Conservation (phyloP, 1,140 invertebrate species). For the Pseudomyrmex cubaensis region DNA sequence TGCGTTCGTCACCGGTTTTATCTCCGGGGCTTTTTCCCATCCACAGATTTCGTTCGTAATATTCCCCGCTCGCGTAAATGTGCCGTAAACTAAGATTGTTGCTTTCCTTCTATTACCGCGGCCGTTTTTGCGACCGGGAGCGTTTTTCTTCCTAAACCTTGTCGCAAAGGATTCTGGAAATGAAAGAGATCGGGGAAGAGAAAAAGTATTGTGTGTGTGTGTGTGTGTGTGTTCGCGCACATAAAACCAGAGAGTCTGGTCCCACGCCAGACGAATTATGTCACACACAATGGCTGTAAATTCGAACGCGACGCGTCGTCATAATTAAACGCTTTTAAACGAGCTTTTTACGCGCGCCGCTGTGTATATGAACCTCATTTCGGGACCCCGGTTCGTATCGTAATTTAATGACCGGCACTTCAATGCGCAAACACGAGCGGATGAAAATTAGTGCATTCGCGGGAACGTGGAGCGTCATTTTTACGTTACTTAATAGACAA, state of each 20-base stretch:
- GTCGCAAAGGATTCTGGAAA: conserved; percentile 24
- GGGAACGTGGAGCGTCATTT: not conserved
- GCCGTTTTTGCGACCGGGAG: not conserved
- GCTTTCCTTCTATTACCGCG: conserved; percentile 19
- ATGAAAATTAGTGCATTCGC: not conserved
- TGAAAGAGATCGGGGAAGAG: conserved; percentile 8
- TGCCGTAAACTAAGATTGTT: conserved; percentile 56
- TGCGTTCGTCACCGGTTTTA: conserved; percentile 35
- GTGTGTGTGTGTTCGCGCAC: too few relatives aligned
- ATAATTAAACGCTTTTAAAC: conserved; percentile 27
- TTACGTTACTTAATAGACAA: not conserved
- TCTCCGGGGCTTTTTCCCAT: conserved; percentile 12
- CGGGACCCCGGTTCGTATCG: not conserved
- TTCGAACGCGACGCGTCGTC: not conserved
- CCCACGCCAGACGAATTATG: conserved; percentile 34
- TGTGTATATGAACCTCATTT: conserved; percentile 24
- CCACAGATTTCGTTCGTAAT: conserved; percentile 17
- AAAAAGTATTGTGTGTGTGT: not conserved
- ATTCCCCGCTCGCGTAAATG: conserved; percentile 50
- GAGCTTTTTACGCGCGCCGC: not conserved
- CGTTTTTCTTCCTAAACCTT: conserved; percentile 55
- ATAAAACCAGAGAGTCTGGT: conserved; percentile 10
- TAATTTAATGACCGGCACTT: conserved; percentile 27
- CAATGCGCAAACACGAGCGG: not conserved
- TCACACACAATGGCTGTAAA: conserved; percentile 2